Conservation (phyloP, 2,113 vertebrate species). For the Columbina picui region DNA sequence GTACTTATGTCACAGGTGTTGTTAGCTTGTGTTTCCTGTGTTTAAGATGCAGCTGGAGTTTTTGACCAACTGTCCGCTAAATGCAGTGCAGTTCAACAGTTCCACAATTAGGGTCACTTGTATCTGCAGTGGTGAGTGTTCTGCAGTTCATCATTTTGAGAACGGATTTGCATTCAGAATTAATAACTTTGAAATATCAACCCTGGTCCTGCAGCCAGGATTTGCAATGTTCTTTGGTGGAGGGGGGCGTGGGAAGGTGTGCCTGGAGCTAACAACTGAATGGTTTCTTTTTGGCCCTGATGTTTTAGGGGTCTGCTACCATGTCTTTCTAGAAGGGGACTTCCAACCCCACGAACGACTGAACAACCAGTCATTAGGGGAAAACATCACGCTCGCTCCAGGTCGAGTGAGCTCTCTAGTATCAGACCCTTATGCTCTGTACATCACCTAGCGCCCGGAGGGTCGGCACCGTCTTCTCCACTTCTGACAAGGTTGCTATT, state of each 20-base stretch:
- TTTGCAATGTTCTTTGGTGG: constrained; percentile 43
- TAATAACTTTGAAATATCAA: neutral
- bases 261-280: constrained; percentile 71
- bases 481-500: constrained; percentile 76
- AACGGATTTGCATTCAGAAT: neutral
- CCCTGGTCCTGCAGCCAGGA: neutral
- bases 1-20: rapidly evolving
- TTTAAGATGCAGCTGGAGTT: neutral
- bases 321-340: constrained; percentile 78
- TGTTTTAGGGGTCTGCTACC: constrained; percentile 77
- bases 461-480: constrained; percentile 71
- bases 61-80: neutral
- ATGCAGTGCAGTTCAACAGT: neutral
- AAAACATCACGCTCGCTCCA: constrained; percentile 69
- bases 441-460: constrained; percentile 66
- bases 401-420: constrained; percentile 75
- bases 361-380: constrained; percentile 76
- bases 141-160: neutral
- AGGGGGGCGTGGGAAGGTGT: constrained; percentile 43
- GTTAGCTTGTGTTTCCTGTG: neutral
- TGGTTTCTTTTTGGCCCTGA: constrained; percentile 74
- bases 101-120: neutral
- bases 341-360: constrained; percentile 71
- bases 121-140: neutral
- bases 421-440: constrained; percentile 72